These are phyloP conservation scores for Mionectes olivaceus DNA, from an alignment of 2,797 vertebrate species.

Conservation along the genomic window DNA sequence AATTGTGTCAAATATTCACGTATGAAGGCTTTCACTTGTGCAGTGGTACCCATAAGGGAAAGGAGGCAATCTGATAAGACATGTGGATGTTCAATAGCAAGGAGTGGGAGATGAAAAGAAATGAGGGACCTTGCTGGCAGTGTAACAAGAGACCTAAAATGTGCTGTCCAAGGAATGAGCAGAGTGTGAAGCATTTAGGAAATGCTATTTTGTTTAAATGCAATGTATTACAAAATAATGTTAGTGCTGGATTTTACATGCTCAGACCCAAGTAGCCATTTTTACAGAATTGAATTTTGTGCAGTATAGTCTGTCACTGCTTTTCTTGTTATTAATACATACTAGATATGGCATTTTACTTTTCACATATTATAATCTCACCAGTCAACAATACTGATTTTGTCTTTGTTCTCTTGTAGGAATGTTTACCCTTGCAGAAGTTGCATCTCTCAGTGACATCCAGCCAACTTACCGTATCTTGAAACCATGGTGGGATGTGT, in stretches of 20 bases:
- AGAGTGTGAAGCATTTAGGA: neutral
- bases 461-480: slow-evolving; percentile 97
- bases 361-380: neutral
- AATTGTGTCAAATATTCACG: neutral
- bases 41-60: neutral
- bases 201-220: neutral
- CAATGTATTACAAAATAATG: neutral
- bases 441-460: slow-evolving; percentile 97
- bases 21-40: neutral
- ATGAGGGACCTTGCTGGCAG: neutral
- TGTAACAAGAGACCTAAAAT: neutral
- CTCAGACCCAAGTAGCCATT: neutral
- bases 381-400: neutral
- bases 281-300: neutral
- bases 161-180: neutral
- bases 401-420: slow-evolving; percentile 82
- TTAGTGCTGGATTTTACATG: neutral
- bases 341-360: neutral
- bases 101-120: neutral
- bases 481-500: slow-evolving; percentile 99
- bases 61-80: neutral
- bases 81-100: neutral
- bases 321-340: neutral
- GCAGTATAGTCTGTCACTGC: neutral
- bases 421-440: slow-evolving; percentile 99